Evolutionary conservation across 2,113 vertebrate genomes (phyloP), one percentile per base, ranked within the genome.

Genomic region (Saccopteryx bilineata): DNA sequence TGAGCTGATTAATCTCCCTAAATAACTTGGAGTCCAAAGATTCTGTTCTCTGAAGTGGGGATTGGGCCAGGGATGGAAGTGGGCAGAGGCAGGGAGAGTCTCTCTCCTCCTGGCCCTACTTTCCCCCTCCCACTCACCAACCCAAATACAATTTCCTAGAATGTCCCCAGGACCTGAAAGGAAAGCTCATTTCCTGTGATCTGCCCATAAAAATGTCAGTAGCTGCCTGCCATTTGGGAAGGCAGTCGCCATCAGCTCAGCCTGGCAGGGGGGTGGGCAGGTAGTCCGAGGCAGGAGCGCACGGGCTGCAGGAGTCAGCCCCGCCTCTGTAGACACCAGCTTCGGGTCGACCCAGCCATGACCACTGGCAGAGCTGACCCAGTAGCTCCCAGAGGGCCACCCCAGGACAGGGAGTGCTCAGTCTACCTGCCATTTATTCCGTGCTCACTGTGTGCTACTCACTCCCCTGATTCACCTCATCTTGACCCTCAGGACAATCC

Each of bases 1-100:
- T 92, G 97, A 98, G 97, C 97, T 97, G 97, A 98, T 98, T 98
- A 98, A 98, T 98, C 98, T 98, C 97, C 98, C 98, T 98, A 98
- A 98, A 98, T 98, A 98, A 97, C 97, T 98, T 94, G 52, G 93
- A 98, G 96, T 96, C 93, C 39, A 26, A 97, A 24, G 74, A 19
- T 48, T 93, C 89, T 60, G 9, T 52, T 79, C 69, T 68, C 63
- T 21, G 46, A 54, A 11, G 54, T 6, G 21, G 18, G 19, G 58
- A 26, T 14, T 31, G 50, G 31, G 3, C 2, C 14, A 9, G 12
- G 19, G 9, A 24, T 5, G 26, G 84, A 31, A 31, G 56, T 14
- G 17, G 39, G 50, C n/a, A 72, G 78, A 78, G 46, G 26, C 52
- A 90, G 74, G 39, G 56, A 87, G 12, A 46, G 26, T 18, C n/a